Conservation (phyloP, 2,888 invertebrate genomes). For the Lithophane leautieri region DNA sequence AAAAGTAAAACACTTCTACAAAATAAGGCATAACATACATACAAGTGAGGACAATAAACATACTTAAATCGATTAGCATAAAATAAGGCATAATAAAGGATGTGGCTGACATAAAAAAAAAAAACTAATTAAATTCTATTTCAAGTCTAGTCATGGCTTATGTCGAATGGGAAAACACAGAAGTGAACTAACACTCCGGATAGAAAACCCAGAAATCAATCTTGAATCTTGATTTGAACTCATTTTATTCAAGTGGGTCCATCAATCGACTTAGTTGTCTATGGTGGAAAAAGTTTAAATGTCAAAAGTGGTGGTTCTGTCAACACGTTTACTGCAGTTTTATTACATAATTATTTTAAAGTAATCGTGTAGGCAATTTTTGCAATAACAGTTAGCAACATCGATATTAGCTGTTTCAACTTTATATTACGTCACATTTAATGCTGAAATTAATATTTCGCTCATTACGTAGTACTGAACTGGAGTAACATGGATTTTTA, state of each 20-base stretch:
- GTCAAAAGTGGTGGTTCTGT: conserved; percentile 38
- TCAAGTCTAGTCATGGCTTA: conserved; percentile 7
- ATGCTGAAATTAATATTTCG: conserved; percentile 62
- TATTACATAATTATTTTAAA: conserved; percentile 57
- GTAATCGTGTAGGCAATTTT: conserved; percentile 56
- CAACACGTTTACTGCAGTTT: conserved; percentile 53
- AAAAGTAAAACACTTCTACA: conserved; percentile 7
- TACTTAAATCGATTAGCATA: not conserved
- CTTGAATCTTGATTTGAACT: conserved; percentile 1
- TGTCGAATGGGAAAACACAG: conserved; percentile 35
- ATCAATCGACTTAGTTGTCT: conserved; percentile 8
- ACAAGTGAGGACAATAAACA: not conserved
- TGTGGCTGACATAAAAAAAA: not conserved
- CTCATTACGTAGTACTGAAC: conserved; percentile 37
- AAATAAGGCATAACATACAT: not conserved
- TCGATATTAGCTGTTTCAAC: conserved; percentile 59
- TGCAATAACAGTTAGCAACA: conserved; percentile 61
- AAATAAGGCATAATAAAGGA: not conserved
- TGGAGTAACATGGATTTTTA: conserved; percentile 31
- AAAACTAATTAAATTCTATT: conserved; percentile 9
- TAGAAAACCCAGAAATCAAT: not conserved
- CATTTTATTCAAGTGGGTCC: not conserved
- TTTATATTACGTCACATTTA: conserved; percentile 54
- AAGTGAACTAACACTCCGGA: conserved; percentile 2
- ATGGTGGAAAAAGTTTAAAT: conserved; percentile 40